phyloP scores from a whole-genome alignment of 37 sponge, comb jelly and placozoan genomes.

The Crambe crambe region DNA sequence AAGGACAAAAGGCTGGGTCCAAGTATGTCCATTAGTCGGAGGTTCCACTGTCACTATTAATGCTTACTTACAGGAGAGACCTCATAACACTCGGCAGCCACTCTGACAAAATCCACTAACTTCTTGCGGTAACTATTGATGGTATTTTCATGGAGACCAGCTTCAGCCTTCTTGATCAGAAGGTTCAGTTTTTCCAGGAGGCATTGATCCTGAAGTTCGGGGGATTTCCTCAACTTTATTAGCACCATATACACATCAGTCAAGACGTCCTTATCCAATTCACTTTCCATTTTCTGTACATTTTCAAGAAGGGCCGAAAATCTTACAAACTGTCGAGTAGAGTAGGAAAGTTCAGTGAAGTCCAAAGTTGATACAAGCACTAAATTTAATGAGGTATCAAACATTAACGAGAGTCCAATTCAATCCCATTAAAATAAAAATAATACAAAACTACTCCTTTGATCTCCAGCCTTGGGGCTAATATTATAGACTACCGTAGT shows the following conservation, averaged over 20 bases:
- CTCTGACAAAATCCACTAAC: neutral
- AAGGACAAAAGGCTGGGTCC: too few species aligned
- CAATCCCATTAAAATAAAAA: neutral
- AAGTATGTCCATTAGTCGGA: too few species aligned
- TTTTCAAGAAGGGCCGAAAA: slow-evolving; percentile 1
- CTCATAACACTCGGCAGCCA: neutral
- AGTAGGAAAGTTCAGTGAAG: neutral
- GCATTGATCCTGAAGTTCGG: neutral
- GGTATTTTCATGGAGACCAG: neutral
- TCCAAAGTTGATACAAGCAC: neutral
- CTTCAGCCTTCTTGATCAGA: neutral
- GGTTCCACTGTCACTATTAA: too few species aligned
- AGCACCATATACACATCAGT: neutral
- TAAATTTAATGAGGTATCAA: neutral
- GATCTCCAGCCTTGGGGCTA: too few species aligned
- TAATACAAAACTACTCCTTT: neutral
- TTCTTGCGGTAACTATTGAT: neutral
- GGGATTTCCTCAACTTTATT: neutral
- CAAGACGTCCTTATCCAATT: neutral
- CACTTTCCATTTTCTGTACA: neutral
- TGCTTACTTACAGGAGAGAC: slow-evolving; percentile 5
- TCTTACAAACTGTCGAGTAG: slow-evolving; percentile 4
- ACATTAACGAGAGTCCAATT: neutral
- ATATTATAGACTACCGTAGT: too few species aligned
- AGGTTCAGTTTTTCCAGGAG: neutral